phyloP scores from a whole-genome alignment of 1,140 invertebrate species.

The Drosophila miranda region DNA sequence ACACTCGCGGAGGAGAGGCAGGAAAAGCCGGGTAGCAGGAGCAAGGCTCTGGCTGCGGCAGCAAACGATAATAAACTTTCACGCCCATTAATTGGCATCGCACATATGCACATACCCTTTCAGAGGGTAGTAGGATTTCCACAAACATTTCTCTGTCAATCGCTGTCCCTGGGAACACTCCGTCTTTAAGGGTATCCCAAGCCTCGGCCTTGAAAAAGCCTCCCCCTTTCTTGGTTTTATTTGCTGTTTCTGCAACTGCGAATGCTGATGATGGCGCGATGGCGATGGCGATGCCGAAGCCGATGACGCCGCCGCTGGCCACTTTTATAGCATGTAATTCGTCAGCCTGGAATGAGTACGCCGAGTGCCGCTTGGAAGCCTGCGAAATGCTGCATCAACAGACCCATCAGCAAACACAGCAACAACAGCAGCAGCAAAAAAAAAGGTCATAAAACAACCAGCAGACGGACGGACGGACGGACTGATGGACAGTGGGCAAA shows the following conservation, averaged over 20 bases:
- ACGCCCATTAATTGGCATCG: conserved; percentile 79
- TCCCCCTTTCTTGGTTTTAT: conserved; percentile 29
- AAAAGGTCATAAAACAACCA: conserved; percentile 55
- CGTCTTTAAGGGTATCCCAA: too few species aligned
- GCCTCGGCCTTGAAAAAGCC: neutral
- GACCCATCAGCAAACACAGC: conserved; percentile 13
- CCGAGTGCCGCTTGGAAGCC: conserved; percentile 60
- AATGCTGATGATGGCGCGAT: neutral
- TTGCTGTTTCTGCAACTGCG: conserved; percentile 42
- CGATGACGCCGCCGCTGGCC: conserved; percentile 23
- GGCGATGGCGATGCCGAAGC: neutral
- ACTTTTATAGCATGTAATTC: conserved; percentile 75
- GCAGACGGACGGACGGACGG: neutral
- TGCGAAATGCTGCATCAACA: conserved; percentile 54
- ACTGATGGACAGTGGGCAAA: conserved; percentile 40
- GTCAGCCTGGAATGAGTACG: conserved; percentile 60
- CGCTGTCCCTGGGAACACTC: neutral
- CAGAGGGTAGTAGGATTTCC: too few species aligned
- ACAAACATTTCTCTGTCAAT: too few species aligned
- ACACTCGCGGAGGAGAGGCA: conserved; percentile 9
- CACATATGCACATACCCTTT: conserved; percentile 28
- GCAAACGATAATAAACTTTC: conserved; percentile 74
- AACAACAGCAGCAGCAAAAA: conserved; percentile 13
- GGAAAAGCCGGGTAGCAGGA: conserved; percentile 40
- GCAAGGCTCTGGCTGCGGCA: conserved; percentile 2